These are phyloP conservation scores for Callochromis pleurospilus DNA, from an alignment of 2,113 vertebrate species.

Conservation along the genomic window DNA sequence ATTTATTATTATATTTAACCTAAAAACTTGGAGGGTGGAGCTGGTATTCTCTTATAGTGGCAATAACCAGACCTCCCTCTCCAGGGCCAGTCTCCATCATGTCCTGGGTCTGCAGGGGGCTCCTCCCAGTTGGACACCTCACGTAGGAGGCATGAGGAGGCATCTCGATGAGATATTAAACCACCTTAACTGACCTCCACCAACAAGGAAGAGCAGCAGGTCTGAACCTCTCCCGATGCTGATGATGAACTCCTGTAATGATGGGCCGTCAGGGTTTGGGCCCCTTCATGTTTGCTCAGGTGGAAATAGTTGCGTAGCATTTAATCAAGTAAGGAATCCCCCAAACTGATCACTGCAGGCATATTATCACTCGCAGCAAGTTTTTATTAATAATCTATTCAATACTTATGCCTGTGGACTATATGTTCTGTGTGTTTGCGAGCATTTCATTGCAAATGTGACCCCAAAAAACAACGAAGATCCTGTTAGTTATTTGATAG, in stretches of 20 bases:
- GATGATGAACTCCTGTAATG: background rate
- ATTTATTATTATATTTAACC: background rate
- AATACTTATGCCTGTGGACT: background rate
- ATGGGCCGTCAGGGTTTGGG: background rate
- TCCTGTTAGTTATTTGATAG: background rate
- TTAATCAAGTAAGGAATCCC: background rate
- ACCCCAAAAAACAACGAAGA: background rate
- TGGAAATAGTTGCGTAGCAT: background rate
- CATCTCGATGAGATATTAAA: accelerated
- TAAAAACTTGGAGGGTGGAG: background rate
- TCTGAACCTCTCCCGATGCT: background rate
- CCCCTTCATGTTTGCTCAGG: background rate
- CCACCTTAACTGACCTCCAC: background rate
- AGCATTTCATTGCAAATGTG: background rate
- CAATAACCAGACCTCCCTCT: background rate
- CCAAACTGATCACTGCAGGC: background rate
- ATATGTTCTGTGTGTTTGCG: background rate
- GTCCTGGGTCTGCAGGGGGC: background rate
- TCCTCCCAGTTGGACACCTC: background rate
- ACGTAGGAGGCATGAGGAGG: background rate
- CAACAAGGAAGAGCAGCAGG: background rate
- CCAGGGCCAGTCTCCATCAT: background rate
- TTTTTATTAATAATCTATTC: background rate
- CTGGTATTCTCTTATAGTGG: background rate
- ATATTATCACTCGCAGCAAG: background rate